Conservation (phyloP, 2,888 invertebrate species). For the Netelia melanura region DNA sequence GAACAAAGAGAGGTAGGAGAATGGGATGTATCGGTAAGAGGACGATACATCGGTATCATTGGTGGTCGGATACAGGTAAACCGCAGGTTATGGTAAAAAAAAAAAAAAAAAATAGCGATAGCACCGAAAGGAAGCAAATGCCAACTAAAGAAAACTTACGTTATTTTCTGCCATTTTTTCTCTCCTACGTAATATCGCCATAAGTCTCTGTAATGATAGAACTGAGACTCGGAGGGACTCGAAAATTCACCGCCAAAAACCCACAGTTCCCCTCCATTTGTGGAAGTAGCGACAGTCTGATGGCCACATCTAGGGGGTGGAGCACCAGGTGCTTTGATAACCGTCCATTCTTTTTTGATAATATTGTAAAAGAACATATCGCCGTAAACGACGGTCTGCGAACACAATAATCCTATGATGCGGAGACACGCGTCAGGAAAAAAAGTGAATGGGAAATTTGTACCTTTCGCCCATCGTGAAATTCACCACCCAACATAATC, state of each 20-base stretch:
- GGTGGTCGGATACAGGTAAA: no score
- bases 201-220: conserved; percentile 96
- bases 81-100: not conserved
- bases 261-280: conserved; percentile 91
- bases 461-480: conserved; percentile 94
- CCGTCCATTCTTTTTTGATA: conserved; percentile 89
- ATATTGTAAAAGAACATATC: conserved; percentile 94
- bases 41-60: not conserved
- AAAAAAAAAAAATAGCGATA: not conserved
- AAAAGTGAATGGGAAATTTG: conserved; percentile 11
- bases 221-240: conserved; percentile 95
- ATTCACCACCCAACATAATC: conserved; percentile 96
- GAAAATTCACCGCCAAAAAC: conserved; percentile 97
- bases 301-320: conserved; percentile 96
- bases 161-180: conserved; percentile 94
- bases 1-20: no score
- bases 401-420: conserved; percentile 68
- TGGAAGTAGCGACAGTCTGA: conserved; percentile 92
- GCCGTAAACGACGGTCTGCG: conserved; percentile 93
- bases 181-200: conserved; percentile 93
- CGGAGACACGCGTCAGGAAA: not conserved
- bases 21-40: no score
- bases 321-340: conserved; percentile 92
- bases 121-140: not conserved
- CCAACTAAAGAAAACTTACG: conserved; percentile 72